Evolutionary conservation across 2,888 invertebrate species (phyloP), one percentile per base, ranked within the genome.

Genomic region (Spatulosminthurus flaviceps): DNA sequence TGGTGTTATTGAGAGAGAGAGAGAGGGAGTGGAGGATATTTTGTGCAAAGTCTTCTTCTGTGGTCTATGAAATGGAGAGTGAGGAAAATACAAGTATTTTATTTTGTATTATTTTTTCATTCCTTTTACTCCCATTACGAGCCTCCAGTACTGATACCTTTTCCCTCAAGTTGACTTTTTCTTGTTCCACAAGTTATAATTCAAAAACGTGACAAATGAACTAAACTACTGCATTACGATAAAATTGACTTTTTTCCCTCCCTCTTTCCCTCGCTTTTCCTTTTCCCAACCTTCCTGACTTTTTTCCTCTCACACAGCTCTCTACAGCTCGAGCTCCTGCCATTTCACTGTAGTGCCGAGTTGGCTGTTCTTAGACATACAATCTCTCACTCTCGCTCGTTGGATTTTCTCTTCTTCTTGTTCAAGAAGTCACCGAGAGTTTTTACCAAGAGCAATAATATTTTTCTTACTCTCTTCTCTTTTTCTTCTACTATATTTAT

Each of bases 171-270:
- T 61, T 43, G 78, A 64, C 71, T 71, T 71, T 51, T 71, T 71
- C 71, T 43, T 64, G 60, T 71, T 78, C 61, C 78, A 60, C 72
- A 72, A 72, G 78, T 78, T 78, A 78, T 78, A 78, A 78, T 78
- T 78, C 78, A 78, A 78, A 77, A 78, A 78, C 78, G 78, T 78
- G 78, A 78, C 71, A 71, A 71, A 78, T 69, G 71, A 78, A 72
- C 71, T 71, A 78, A 78, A 78, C 78, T 71, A 71, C 71, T 78
- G 78, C 72, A 78, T 78, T 78, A 78, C 78, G 71, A 51, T 78
- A 70, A 72, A 78, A 78, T 78, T 78, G 78, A 78, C 71, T 78
- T 78, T 78, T 77, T 71, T 71, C 67, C 72, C 72, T 24, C 72
- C 72, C 74, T 61, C 61, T 60, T 74, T 74, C 61, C 16, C 41